Percentiles rank a stretch among this genome's conserved stretches.
These are phyloP conservation scores for Thumatha senex DNA, from an alignment of 2,888 invertebrate genomes.

Conservation along the genomic window DNA sequence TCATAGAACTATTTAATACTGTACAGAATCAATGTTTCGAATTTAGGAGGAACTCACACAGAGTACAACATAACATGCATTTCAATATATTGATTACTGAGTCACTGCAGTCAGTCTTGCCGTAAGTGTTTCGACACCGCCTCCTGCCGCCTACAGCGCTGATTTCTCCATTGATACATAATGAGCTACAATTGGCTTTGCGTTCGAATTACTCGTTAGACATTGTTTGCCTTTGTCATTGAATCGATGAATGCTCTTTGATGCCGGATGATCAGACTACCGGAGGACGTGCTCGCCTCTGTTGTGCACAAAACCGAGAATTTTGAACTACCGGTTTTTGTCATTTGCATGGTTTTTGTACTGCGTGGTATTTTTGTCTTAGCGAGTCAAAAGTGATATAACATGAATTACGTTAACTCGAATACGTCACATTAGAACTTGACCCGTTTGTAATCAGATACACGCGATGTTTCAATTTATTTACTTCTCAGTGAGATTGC, in stretches of 20 bases:
- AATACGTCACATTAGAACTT: constrained; percentile 31
- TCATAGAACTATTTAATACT: no score
- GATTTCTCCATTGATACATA: constrained; percentile 77
- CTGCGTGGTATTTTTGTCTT: not conserved
- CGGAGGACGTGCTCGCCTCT: constrained; percentile 41
- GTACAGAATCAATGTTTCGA: no score
- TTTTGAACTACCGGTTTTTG: constrained; percentile 17
- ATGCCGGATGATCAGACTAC: constrained; percentile 43
- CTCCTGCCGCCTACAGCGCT: constrained; percentile 59
- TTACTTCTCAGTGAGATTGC: constrained; percentile 28
- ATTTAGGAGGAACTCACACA: constrained; percentile 18
- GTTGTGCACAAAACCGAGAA: constrained; percentile 26
- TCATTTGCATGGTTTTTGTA: constrained; percentile 8
- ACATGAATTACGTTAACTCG: constrained; percentile 15
- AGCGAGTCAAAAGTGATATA: not conserved
- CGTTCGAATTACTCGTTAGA: constrained; percentile 47
- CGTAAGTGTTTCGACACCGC: constrained; percentile 57
- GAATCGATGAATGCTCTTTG: constrained; percentile 61
- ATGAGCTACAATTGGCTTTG: constrained; percentile 61
- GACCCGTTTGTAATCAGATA: constrained; percentile 37
- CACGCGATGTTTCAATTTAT: constrained; percentile 29
- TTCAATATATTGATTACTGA: constrained; percentile 55
- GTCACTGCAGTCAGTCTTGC: constrained; percentile 59
- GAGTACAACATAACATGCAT: constrained; percentile 51
- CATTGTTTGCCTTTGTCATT: constrained; percentile 73